These are phyloP conservation scores for Psittacula derbiana DNA, from an alignment of 2,797 vertebrate genomes.

Conservation along the genomic window DNA sequence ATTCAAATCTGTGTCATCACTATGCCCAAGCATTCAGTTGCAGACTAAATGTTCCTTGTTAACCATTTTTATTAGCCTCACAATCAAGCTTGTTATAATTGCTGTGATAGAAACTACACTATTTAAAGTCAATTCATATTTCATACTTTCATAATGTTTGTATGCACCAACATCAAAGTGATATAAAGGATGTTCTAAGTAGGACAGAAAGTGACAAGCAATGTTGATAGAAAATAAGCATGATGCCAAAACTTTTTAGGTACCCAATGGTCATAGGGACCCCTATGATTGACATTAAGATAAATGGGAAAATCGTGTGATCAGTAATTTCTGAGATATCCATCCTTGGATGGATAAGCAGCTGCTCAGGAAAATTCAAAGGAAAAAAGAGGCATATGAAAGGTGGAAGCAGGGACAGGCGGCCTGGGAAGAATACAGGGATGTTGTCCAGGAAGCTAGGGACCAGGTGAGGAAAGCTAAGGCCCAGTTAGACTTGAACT, in stretches of 20 bases:
- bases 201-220: background rate
- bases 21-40: background rate
- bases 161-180: background rate
- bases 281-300: background rate
- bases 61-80: background rate
- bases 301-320: background rate
- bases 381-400: too few relatives aligned
- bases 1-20: background rate
- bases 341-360: too few relatives aligned
- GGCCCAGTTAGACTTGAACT: too few relatives aligned
- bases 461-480: too few relatives aligned
- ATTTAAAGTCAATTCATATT: background rate
- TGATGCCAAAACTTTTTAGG: background rate
- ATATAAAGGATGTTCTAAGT: background rate
- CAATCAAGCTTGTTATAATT: background rate
- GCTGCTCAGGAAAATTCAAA: too few relatives aligned
- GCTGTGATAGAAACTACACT: background rate
- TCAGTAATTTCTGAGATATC: background rate
- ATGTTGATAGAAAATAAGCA: background rate
- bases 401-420: too few relatives aligned
- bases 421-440: too few relatives aligned
- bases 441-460: too few relatives aligned
- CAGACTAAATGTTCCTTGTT: background rate
- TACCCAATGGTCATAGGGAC: background rate
- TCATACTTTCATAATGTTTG: background rate